Evolutionary conservation across 2,888 invertebrate genomes (phyloP).

Genomic region (Arctia plantaginis): DNA sequence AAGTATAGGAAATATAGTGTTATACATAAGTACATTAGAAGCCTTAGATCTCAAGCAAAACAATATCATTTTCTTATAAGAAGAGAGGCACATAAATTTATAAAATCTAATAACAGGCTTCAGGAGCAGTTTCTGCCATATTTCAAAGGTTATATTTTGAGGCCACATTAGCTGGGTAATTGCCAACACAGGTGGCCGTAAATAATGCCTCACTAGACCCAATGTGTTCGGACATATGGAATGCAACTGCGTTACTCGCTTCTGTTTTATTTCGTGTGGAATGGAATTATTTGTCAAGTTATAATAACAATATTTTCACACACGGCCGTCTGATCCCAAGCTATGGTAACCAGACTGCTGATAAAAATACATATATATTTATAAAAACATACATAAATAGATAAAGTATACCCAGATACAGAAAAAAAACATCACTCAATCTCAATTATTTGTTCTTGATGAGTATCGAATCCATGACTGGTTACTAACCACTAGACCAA

Average conservation of each 20-base stretch:
- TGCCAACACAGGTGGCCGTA: conserved; percentile 62
- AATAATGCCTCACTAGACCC: conserved; percentile 55
- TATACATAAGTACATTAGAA: background rate
- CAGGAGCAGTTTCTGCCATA: conserved; percentile 47
- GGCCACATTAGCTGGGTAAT: conserved; percentile 69
- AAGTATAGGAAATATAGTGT: background rate
- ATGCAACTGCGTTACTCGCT: conserved; percentile 47
- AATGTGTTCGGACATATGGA: conserved; percentile 36
- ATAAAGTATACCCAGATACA: too few relatives aligned
- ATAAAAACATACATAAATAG: too few relatives aligned
- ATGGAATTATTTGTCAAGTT: conserved; percentile 39
- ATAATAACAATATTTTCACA: too few relatives aligned
- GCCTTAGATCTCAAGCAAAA: background rate
- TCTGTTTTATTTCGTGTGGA: conserved; percentile 51
- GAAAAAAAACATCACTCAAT: too few relatives aligned
- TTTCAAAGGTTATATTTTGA: conserved; percentile 57
- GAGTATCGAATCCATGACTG: too few relatives aligned
- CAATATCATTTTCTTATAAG: conserved; percentile 1
- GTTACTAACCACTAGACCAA: too few relatives aligned
- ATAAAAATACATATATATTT: too few relatives aligned
- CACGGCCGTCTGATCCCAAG: too few relatives aligned
- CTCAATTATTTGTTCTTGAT: too few relatives aligned
- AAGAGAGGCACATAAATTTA: conserved; percentile 35
- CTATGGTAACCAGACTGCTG: too few relatives aligned
- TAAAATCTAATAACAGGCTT: conserved; percentile 44